Evolutionary conservation across 2,888 invertebrate species (phyloP), one percentile per base, ranked within the genome.

Genomic region (Gnatocerus cornutus): DNA sequence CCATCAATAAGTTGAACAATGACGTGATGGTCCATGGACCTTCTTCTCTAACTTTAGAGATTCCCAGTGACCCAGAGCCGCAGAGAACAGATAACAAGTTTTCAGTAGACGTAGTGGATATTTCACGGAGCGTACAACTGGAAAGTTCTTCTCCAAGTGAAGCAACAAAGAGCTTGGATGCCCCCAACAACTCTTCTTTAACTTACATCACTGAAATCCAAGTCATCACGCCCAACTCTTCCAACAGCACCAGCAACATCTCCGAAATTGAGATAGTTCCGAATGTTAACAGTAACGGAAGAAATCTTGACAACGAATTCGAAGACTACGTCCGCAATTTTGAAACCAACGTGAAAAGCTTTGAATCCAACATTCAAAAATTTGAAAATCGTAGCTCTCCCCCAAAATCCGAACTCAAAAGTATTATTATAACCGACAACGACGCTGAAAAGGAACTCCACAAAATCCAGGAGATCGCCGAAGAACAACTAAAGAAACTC

Each of bases 161-260:
- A 33, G 33, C 2, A 33, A 7, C n/a, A 33, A 33, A 33, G 6
- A 33, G 33, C 6, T 33, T 33, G 33, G 33, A 76, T 7, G 71
- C 29, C 72, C 77, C 72, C 67, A 76, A 77, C 3, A 79, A 81
- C 12, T 80, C 83, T 0, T 84, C 85, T 8, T 82, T 87, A 77
- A 90, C 90, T 21, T 92, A 91, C 78, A 88, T 93, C 30, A 93
- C 92, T 41, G 93, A 93, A 84, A 93, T 93, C 67, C 91, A 92
- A 84, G 92, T 92, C 0, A 84, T 89, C 1, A 88, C 89, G 10
- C 88, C 89, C 3, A 84, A 85, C 64, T 79, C 73, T 33, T 67
- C 55, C 10, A 75, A 69, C 45, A 72, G 56, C 33, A 65, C 66
- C 6, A 50, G 69, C 7, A 80, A 80, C 58, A 72, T 81, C 7